A percentile compares a stretch with the other conserved stretches of the same genome.
Evolutionary conservation across 2,797 vertebrate genomes (phyloP).

Genomic region (Coendou prehensilis): DNA sequence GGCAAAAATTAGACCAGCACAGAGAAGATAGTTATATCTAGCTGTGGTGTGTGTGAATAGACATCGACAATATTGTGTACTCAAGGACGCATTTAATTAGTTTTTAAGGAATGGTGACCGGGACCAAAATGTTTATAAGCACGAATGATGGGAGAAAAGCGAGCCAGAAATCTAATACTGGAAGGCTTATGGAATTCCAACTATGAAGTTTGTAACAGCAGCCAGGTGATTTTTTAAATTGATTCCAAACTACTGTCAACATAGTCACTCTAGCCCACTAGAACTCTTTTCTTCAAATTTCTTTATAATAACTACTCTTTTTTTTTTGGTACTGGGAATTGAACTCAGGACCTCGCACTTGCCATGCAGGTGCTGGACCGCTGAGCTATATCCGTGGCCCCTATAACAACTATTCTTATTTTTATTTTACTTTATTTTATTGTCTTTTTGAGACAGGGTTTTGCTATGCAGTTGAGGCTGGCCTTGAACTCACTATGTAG

Average conservation of each 20-base stretch:
- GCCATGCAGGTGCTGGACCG: no score
- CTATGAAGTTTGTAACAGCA: slow-evolving; percentile 5
- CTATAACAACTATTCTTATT: no score
- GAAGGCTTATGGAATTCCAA: slow-evolving; percentile 62
- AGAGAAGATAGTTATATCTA: slow-evolving; percentile 57
- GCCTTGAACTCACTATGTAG: no score
- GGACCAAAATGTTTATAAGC: slow-evolving; percentile 66
- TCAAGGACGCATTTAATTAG: slow-evolving; percentile 71
- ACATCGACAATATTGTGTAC: slow-evolving; percentile 49
- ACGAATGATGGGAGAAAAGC: slow-evolving; percentile 48
- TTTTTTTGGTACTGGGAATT: neutral
- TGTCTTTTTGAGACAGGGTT: neutral
- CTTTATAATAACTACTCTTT: neutral
- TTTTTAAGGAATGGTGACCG: slow-evolving; percentile 73
- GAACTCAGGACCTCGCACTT: neutral
- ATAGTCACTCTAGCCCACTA: slow-evolving; percentile 28
- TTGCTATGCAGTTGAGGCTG: neutral
- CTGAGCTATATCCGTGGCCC: neutral
- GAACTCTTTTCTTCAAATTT: neutral
- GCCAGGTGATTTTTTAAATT: slow-evolving; percentile 28
- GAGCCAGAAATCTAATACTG: slow-evolving; percentile 64
- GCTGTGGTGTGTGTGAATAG: slow-evolving; percentile 40
- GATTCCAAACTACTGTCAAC: slow-evolving; percentile 57
- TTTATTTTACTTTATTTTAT: neutral
- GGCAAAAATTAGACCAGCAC: slow-evolving; percentile 73